Conservation (phyloP, 2,113 vertebrate genomes). For the Dolichallabes microphthalmus region DNA sequence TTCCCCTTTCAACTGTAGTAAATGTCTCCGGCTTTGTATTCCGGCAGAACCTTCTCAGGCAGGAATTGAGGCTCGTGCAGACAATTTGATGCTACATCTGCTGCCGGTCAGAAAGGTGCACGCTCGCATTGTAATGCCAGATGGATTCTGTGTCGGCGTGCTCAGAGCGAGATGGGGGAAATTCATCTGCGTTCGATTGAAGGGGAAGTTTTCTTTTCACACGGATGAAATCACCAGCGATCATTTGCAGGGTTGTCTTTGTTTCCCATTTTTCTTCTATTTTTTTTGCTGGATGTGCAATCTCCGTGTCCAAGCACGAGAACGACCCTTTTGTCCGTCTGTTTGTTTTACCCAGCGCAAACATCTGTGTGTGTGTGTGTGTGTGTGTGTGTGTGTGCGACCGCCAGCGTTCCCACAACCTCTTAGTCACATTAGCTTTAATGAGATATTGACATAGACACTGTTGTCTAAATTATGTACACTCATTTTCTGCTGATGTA, state of each 20-base stretch:
- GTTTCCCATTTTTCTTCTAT: not conserved
- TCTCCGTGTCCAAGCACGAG: not conserved
- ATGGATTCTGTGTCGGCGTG: slow-evolving; percentile 6
- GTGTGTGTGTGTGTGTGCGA: slow-evolving; percentile 26
- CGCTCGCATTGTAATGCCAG: not conserved
- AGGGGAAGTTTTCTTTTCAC: not conserved
- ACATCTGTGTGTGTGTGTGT: slow-evolving; percentile 51
- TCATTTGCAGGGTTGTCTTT: not conserved
- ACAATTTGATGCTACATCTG: slow-evolving; percentile 36
- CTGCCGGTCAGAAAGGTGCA: slow-evolving; percentile 28
- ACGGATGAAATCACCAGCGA: not conserved
- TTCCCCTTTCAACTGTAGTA: slow-evolving; percentile 57
- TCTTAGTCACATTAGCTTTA: slow-evolving; percentile 61
- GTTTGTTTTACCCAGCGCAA: slow-evolving; percentile 50
- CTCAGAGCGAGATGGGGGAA: not conserved
- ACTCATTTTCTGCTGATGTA: slow-evolving; percentile 60
- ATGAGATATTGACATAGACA: slow-evolving; percentile 62
- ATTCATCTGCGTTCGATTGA: not conserved
- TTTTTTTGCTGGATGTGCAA: not conserved
- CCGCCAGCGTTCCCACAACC: slow-evolving; percentile 51
- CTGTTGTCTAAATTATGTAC: slow-evolving; percentile 57
- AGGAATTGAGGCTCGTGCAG: slow-evolving; percentile 18
- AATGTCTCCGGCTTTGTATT: slow-evolving; percentile 42
- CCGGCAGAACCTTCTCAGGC: not conserved
- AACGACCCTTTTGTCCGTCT: slow-evolving; percentile 37